A percentile compares a stretch with the other conserved stretches of the same genome.
phyloP scores from a whole-genome alignment of 2,113 vertebrate species.

The sheep (Ovis aries) region DNA sequence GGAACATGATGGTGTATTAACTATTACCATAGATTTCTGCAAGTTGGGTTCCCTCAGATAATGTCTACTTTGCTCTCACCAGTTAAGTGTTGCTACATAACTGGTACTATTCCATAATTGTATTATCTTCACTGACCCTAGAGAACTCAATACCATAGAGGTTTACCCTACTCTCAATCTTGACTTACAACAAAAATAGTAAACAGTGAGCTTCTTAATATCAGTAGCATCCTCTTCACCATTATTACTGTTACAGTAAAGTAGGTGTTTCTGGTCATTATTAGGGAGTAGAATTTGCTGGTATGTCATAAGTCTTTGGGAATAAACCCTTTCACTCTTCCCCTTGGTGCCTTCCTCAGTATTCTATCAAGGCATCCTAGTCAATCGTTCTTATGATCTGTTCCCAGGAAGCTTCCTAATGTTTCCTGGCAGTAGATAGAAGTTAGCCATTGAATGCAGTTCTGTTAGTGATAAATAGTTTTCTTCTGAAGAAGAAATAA shows the following conservation, averaged over 20 bases:
- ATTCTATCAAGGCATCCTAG: neutral
- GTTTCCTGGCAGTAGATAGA: neutral
- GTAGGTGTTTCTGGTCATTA: neutral
- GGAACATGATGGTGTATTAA: neutral
- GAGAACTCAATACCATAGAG: neutral
- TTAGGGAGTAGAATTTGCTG: neutral
- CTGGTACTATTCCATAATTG: neutral
- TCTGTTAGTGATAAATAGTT: neutral
- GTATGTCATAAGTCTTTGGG: neutral
- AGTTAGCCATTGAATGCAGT: neutral
- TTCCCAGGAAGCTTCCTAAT: neutral
- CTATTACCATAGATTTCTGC: neutral
- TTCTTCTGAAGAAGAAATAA: neutral
- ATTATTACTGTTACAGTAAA: neutral
- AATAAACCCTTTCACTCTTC: neutral
- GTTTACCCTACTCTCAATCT: neutral
- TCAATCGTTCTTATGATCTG: neutral
- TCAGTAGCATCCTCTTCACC: neutral
- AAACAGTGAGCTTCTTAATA: neutral
- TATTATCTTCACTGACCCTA: neutral
- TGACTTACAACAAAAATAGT: neutral
- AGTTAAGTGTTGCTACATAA: neutral
- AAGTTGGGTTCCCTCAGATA: neutral
- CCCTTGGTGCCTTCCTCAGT: neutral
- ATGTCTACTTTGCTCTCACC: neutral